Base-by-base conservation (phyloP, 2,797 vertebrate species). In the Adrianichthys oophorus region DNA sequence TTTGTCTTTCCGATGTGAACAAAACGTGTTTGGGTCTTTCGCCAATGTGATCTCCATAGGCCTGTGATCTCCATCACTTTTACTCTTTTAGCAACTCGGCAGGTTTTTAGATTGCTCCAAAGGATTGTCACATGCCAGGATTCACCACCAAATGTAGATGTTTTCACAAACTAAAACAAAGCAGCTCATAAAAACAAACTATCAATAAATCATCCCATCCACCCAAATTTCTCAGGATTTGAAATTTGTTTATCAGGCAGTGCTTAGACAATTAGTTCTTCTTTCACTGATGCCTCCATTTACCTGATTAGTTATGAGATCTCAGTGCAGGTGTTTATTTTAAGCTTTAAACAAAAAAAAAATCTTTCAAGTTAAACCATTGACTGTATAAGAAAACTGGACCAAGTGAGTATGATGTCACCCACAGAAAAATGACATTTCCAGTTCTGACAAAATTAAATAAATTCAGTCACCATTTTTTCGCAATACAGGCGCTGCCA, bases 1-100 rank as follows among this genome's bases (percentile, higher is more conserved):
- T 90, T 90, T 83, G 80, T 87, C 78, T 85, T 62, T 50, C 24
- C 51, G 55, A 69, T 67, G 8, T 23, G 70, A 4, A 14, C 21
- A 47, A 40, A 56, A 23, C 53, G 50, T 7, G 52, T 71, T 76
- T 13, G 44, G 52, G 12, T 55, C 42, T 32, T 0, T 41, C 62
- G 24, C 42, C 42, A 12, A 15, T 32, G 19, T 37, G 42, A 41
- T 53, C 5, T 53, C n/a, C n/a, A n/a, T n/a, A n/a, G 32, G 72
- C 48, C 52, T 45, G 15, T 52, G 46, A 76, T 65, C 57, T 10
- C 4, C 49, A 24, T 72, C 51, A 64, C 24, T 4, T 69, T 68
- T 45, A 59, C 41, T 64, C 40, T 67, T 21, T 16, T 3, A 57
- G 63, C 17, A 40, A 65, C 14, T 42, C 45, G 16, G 15, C 23